Evolutionary conservation across 2,113 vertebrate species (phyloP), one percentile per base, ranked within the genome.

Genomic region (Indicator maculatus): DNA sequence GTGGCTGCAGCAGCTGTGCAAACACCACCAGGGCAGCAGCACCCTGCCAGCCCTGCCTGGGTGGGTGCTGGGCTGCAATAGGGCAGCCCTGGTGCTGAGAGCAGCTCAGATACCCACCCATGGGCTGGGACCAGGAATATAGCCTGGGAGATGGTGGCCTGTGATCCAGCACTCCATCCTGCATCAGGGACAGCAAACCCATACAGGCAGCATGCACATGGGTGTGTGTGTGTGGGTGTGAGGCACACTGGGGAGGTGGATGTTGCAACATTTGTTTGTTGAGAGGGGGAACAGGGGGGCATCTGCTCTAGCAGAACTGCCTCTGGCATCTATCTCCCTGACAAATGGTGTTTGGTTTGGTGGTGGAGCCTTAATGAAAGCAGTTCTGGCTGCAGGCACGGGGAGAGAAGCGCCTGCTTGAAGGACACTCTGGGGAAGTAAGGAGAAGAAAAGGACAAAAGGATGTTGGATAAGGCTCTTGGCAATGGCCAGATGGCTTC

Each of bases 311-410:
- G 78, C 93, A 93, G 82, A 69, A 44, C 28, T 28, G 63, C 59
- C 83, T 66, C 85, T 77, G 89, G 91, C 92, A 92, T 77, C 64
- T 6, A 0, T 78, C 88, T 83, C 74, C 21, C 60, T 91, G 87
- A 85, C 73, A 95, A 95, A 95, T 44, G 80, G 56, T 63, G 88
- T 53, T 94, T 88, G 79, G 63, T 90, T 94, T 88, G 65, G 84
- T 84, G 86, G 10, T 12, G 3, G 41, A 96, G 75, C 83, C 72
- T 65, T 82, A 80, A 77, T 69, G 66, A 90, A 88, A 93, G 80
- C 1, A 2, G 30, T 45, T 82, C 59, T 0, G 6, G 81, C 78
- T 90, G 78, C 88, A 63, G 86, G 83, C 52, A 2, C 0, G 4
- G 65, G 38, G 63, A 88, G 27, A 59, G 47, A 58, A 94, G 66